These are phyloP conservation scores for Eutrigla gurnardus DNA, from an alignment of 2,797 vertebrate genomes.

Conservation along the genomic window DNA sequence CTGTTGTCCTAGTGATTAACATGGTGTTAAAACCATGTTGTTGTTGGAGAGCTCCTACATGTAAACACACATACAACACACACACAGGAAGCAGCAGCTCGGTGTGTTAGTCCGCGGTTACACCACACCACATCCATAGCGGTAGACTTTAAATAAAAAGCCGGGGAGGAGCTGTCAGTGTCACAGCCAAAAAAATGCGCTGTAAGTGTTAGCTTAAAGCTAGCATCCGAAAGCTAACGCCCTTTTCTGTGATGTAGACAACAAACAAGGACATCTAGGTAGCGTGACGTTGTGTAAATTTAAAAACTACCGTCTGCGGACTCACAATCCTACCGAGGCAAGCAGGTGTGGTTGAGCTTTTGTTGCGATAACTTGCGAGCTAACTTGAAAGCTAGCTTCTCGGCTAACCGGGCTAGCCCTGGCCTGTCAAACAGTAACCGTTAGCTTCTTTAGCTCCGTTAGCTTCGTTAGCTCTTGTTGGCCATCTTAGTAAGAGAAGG, in stretches of 20 bases:
- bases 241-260: not conserved
- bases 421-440: conserved; percentile 40
- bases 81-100: not conserved
- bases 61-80: not conserved
- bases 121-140: not conserved
- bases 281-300: too few relatives aligned
- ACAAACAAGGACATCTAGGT: not conserved
- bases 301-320: not conserved
- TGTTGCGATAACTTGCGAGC: conserved; percentile 48
- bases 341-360: conserved; percentile 54
- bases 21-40: not conserved
- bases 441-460: conserved; percentile 33
- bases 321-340: conserved; percentile 1
- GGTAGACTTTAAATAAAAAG: not conserved
- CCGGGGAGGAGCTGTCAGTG: not conserved
- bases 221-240: not conserved
- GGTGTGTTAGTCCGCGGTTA: conserved; percentile 16
- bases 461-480: conserved; percentile 27
- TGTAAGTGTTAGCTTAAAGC: not conserved
- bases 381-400: conserved; percentile 40
- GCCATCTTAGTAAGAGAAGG: conserved; percentile 29
- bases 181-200: not conserved
- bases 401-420: not conserved
- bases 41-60: not conserved
- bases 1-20: too few relatives aligned